A percentile compares a stretch with the other conserved stretches of the same genome.
These are phyloP conservation scores for Baronia brevicornis DNA, from an alignment of 2,888 invertebrate species.

Conservation along the genomic window DNA sequence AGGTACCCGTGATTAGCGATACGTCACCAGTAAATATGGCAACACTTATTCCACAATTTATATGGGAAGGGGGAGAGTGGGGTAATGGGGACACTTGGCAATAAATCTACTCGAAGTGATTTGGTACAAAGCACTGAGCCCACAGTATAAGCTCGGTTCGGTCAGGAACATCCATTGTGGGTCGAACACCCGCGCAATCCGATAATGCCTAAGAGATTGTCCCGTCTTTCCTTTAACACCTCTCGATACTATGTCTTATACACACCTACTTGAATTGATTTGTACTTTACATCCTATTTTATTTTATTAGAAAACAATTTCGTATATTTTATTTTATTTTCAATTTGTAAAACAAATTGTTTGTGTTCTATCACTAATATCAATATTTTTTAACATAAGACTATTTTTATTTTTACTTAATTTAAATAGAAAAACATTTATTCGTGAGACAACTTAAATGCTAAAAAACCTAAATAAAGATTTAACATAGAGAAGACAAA, in stretches of 20 bases:
- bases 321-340: conserved; percentile 1
- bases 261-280: conserved; percentile 35
- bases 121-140: conserved; percentile 71
- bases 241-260: conserved; percentile 42
- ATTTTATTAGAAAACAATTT: neutral
- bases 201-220: conserved; percentile 72
- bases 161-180: conserved; percentile 67
- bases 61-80: conserved; percentile 52
- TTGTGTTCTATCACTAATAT: too few species aligned
- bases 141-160: conserved; percentile 62
- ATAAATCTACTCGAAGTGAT: conserved; percentile 72
- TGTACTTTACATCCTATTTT: conserved; percentile 25
- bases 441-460: too few species aligned
- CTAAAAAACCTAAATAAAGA: too few species aligned
- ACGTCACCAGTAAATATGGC: conserved; percentile 74
- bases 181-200: conserved; percentile 64
- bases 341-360: too few species aligned
- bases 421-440: too few species aligned
- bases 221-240: conserved; percentile 69
- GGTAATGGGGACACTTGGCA: conserved; percentile 57
- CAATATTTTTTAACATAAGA: too few species aligned
- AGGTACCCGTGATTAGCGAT: conserved; percentile 66
- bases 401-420: too few species aligned
- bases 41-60: conserved; percentile 73
- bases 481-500: too few species aligned